These are phyloP conservation scores for Myotis daubentonii DNA, from an alignment of 2,797 vertebrate genomes.

Conservation along the genomic window DNA sequence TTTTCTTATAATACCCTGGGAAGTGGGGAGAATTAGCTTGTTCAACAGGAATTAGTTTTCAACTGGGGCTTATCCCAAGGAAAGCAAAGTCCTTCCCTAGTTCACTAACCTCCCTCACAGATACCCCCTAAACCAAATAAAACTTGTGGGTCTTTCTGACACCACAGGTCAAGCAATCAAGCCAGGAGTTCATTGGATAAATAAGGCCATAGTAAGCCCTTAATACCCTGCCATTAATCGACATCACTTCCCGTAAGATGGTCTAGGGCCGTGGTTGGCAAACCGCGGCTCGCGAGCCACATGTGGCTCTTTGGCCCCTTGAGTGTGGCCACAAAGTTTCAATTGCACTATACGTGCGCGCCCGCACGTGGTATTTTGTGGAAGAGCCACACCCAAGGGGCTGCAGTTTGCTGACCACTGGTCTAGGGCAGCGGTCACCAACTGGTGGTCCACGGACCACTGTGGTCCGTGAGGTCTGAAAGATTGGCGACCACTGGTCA, in stretches of 20 bases:
- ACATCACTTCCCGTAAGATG: not conserved
- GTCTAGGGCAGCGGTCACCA: too few relatives aligned
- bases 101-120: fast-evolving
- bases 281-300: too few relatives aligned
- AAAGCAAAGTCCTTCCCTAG: not conserved
- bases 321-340: too few relatives aligned
- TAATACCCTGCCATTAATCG: not conserved
- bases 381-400: too few relatives aligned
- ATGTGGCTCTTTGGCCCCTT: too few relatives aligned
- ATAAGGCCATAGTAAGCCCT: not conserved
- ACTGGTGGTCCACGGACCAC: too few relatives aligned
- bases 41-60: not conserved
- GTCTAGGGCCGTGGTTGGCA: too few relatives aligned
- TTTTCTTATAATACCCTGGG: not conserved
- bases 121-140: not conserved
- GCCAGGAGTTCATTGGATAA: not conserved
- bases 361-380: too few relatives aligned
- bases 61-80: not conserved
- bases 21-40: not conserved
- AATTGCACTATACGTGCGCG: too few relatives aligned
- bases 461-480: too few relatives aligned
- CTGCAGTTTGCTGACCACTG: too few relatives aligned
- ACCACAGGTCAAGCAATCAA: fast-evolving
- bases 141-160: not conserved
- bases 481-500: too few relatives aligned